Base-by-base conservation (phyloP, 1,140 invertebrate species). In the Musca vetustissima region DNA sequence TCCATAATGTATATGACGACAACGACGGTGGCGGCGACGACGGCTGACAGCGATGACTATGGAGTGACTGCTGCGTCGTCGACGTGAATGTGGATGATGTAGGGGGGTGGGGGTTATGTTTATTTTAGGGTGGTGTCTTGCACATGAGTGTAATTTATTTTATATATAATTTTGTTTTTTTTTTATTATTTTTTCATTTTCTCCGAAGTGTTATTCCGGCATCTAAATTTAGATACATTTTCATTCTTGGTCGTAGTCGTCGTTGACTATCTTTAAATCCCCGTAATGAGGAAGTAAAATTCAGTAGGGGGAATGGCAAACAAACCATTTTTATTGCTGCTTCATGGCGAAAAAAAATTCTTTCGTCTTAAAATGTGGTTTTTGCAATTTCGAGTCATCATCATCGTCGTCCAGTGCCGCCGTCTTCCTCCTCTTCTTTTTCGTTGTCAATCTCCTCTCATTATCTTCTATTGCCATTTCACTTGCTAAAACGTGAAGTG, bases 91-190 rank as follows among this genome's bases (percentile, higher is more conserved):
- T 43, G 11, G 36, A 43, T 13, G 17, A 61, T 61, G 14, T 28
- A 57, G 32, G 57, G 57, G 57, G 57, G 32, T 43, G 57, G 57
- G 55, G 57, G 32, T 61, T 43, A 61, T 52, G 49, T 52, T 52
- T 61, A 17, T 61, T 61, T 61, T 36, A 61, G 57, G 57, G 57
- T 61, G 57, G 57, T 61, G 57, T 43, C 57, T 21, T 55, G 21
- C 4, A 32, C 14, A 59, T 43, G 36, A 43, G 36, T 43, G 36
- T 43, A 43, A 43, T 43, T 43, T 43, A 43, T 43, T 43, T 28
- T 28, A 28, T 28, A 28, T n/a, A n/a, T n/a, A n/a, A n/a, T n/a
- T n/a, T n/a, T n/a, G n/a, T n/a, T n/a, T n/a, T n/a, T n/a, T n/a
- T n/a, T n/a, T n/a, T n/a, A n/a, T n/a, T n/a, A n/a, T n/a, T n/a